Conservation (phyloP, 2,113 vertebrate species). For the Haemorhous mexicanus region DNA sequence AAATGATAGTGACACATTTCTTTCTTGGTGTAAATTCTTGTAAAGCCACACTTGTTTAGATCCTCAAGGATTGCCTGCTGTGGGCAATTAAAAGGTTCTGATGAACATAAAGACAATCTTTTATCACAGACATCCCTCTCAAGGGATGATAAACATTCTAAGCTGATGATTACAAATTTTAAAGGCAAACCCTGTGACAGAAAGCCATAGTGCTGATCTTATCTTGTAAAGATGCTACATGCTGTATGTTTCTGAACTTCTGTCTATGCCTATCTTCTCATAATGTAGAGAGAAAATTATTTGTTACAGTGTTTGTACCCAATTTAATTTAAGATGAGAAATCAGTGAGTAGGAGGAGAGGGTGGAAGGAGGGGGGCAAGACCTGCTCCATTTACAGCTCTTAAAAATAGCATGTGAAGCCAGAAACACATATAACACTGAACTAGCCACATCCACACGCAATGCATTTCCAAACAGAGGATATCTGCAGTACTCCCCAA, state of each 20-base stretch:
- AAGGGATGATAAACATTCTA: neutral
- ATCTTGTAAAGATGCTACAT: neutral
- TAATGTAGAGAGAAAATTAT: conserved; percentile 14
- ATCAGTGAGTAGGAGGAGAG: neutral
- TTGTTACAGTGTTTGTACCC: conserved; percentile 34
- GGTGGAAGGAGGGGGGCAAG: neutral
- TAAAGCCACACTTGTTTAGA: neutral
- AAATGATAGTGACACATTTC: neutral
- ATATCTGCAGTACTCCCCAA: conserved; percentile 45
- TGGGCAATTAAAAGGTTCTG: conserved; percentile 39
- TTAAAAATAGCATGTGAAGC: conserved; percentile 37
- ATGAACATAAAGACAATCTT: neutral
- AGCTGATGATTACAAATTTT: conserved; percentile 16
- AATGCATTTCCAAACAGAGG: conserved; percentile 43
- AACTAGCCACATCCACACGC: conserved; percentile 2
- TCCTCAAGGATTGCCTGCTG: neutral
- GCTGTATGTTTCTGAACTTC: neutral
- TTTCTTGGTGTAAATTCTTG: neutral
- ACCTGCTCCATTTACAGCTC: conserved; percentile 34
- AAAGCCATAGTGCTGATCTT: neutral
- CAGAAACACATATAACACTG: conserved; percentile 23
- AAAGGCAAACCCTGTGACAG: conserved; percentile 7
- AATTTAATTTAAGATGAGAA: conserved; percentile 52
- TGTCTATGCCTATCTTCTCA: neutral
- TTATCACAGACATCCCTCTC: neutral